Conservation (phyloP, 2,113 vertebrate species). For the Ailurus styani region DNA sequence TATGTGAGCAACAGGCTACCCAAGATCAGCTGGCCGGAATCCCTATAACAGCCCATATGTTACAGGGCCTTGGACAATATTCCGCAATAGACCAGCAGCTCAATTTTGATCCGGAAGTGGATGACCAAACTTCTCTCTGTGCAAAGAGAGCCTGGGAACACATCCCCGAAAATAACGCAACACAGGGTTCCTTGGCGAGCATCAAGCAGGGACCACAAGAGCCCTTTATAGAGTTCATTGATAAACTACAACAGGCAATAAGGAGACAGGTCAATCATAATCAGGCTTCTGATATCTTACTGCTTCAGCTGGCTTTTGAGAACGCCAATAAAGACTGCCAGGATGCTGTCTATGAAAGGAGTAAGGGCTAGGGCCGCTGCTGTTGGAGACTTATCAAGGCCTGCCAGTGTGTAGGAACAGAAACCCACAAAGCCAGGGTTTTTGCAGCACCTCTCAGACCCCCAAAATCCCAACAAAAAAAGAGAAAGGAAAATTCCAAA, state of each 20-base stretch:
- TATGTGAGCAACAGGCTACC: neutral
- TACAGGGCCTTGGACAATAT: neutral
- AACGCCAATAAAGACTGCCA: neutral
- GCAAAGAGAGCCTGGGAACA: neutral
- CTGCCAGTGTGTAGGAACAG: neutral
- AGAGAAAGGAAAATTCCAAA: neutral
- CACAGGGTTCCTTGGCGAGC: neutral
- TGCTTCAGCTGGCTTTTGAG: neutral
- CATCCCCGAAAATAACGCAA: neutral
- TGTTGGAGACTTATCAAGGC: neutral
- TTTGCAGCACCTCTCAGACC: neutral
- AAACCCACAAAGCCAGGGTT: neutral
- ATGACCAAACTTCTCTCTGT: neutral
- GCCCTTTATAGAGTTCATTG: neutral
- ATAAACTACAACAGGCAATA: neutral
- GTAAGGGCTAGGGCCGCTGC: neutral
- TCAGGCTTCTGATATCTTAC: neutral
- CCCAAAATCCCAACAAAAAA: neutral
- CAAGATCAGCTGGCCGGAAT: neutral
- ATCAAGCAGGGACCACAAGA: neutral
- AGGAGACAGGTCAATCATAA: neutral
- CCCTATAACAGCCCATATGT: too few species aligned
- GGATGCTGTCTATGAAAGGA: neutral
- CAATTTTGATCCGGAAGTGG: neutral
- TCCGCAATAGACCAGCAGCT: neutral